A percentile compares a stretch with the other conserved stretches of the same genome.
phyloP scores from a whole-genome alignment of 2,113 vertebrate genomes.

The Falcunculus frontatus region DNA sequence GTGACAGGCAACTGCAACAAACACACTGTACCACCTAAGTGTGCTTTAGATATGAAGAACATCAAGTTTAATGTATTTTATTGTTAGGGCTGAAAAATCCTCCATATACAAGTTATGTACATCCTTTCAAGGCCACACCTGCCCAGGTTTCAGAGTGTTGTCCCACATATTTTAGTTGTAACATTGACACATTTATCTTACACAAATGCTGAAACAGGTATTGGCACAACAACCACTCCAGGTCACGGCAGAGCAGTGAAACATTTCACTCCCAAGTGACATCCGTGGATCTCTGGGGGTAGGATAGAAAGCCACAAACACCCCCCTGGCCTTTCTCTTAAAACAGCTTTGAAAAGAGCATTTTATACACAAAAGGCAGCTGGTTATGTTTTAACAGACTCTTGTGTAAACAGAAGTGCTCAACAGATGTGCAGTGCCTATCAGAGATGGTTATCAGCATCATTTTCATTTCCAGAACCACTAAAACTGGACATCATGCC shows the following conservation, averaged over 20 bases:
- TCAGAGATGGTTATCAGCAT: background rate
- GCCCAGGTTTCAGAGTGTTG: background rate
- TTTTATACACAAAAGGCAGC: background rate
- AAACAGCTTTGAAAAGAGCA: background rate
- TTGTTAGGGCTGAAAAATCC: background rate
- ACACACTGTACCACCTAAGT: background rate
- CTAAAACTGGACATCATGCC: background rate
- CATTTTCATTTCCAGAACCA: background rate
- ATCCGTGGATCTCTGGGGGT: background rate
- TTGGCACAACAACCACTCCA: background rate
- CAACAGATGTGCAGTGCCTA: constrained; percentile 4
- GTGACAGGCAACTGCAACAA: background rate
- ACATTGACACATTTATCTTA: background rate
- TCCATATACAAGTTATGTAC: background rate
- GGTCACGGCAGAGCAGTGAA: background rate
- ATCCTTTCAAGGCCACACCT: background rate
- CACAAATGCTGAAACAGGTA: background rate
- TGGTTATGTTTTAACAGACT: constrained; percentile 17
- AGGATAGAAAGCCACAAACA: background rate
- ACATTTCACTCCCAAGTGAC: background rate
- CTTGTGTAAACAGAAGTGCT: background rate
- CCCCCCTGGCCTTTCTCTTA: background rate
- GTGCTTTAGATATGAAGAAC: background rate
- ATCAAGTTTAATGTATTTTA: background rate
- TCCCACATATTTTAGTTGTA: background rate